phyloP scores from a whole-genome alignment of 2,888 invertebrate species.

The Volucella inanis region DNA sequence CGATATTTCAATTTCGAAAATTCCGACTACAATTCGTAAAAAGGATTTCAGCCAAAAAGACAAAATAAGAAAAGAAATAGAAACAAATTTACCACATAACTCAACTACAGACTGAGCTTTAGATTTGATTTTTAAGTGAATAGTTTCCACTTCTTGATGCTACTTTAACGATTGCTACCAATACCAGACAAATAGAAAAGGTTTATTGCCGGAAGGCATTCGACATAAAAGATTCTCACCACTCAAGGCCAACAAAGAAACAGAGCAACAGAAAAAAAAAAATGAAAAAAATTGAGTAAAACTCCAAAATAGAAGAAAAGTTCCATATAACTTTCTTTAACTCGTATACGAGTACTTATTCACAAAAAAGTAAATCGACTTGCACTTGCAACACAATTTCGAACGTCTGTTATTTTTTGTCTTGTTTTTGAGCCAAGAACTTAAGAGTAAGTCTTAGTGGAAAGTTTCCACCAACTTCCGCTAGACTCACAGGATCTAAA shows the following conservation, averaged over 20 bases:
- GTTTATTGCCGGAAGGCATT: conserved; percentile 28
- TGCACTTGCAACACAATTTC: conserved; percentile 54
- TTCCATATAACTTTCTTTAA: conserved; percentile 36
- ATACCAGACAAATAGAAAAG: background rate
- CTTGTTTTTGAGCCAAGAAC: conserved; percentile 19
- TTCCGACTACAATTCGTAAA: no score
- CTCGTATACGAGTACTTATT: background rate
- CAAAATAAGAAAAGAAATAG: no score
- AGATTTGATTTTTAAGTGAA: no score
- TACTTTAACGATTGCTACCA: background rate
- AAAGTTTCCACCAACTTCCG: conserved; percentile 59
- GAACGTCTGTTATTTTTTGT: conserved; percentile 19
- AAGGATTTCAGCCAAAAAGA: no score
- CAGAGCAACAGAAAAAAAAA: background rate
- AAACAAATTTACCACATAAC: background rate
- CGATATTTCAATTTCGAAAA: no score
- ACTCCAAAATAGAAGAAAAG: conserved; percentile 2
- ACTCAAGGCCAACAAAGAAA: conserved; percentile 13
- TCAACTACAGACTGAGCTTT: no score
- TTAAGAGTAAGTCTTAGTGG: conserved; percentile 22
- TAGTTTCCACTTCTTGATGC: no score
- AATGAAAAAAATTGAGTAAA: conserved; percentile 22
- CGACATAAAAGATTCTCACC: conserved; percentile 2
- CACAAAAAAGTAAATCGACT: conserved; percentile 53
- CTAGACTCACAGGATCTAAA: conserved; percentile 59